Conservation (phyloP, 1,140 invertebrate species). For the Camponotus vicinus region DNA sequence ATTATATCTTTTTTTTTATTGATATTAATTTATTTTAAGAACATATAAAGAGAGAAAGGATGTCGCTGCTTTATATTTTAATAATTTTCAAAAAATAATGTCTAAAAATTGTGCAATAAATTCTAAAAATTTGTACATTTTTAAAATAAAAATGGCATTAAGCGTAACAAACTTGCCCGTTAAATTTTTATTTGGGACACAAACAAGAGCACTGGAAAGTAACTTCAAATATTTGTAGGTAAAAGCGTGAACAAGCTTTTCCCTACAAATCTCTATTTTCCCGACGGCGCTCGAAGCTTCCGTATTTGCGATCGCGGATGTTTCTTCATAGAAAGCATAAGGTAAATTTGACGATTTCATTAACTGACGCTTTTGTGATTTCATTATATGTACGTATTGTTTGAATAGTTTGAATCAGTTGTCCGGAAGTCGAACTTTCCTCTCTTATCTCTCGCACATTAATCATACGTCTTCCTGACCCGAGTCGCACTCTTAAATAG, state of each 20-base stretch:
- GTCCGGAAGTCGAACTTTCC: constrained; percentile 56
- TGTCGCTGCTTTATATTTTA: background rate
- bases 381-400: constrained; percentile 69
- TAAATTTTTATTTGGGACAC: constrained; percentile 56
- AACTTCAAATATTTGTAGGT: constrained; percentile 53
- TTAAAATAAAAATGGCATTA: background rate
- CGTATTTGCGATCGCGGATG: constrained; percentile 55
- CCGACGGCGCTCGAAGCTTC: constrained; percentile 30
- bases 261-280: constrained; percentile 49
- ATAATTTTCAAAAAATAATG: background rate
- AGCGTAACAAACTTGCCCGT: constrained; percentile 22
- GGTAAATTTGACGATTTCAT: constrained; percentile 73
- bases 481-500: constrained; percentile 47
- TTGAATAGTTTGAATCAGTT: constrained; percentile 30
- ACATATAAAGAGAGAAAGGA: background rate
- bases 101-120: background rate
- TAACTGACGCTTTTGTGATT: constrained; percentile 69
- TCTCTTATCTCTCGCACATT: constrained; percentile 70
- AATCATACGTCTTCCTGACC: constrained; percentile 64
- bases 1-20: background rate
- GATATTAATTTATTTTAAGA: background rate
- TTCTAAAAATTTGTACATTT: constrained; percentile 16
- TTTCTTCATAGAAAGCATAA: constrained; percentile 41
- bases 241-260: constrained; percentile 32
- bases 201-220: constrained; percentile 37